Conservation (phyloP, 2,797 vertebrate genomes). For the Mormyrus proboscirostris region DNA sequence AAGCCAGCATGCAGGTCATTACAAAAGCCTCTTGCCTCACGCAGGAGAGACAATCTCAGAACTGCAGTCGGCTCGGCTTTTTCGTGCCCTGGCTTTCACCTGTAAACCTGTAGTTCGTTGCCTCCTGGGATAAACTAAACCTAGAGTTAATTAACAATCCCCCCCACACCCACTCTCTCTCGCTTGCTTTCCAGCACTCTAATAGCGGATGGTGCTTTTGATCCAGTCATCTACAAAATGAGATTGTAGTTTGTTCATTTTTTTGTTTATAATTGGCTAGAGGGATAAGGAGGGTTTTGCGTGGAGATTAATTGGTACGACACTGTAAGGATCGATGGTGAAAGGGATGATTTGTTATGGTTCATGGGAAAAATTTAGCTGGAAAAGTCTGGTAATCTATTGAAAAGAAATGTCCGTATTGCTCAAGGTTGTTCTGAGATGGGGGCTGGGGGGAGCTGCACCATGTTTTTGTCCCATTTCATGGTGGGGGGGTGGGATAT, state of each 20-base stretch:
- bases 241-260: neutral
- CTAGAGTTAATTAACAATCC: neutral
- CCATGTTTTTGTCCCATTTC: neutral
- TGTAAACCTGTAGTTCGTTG: neutral
- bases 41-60: conserved; percentile 19
- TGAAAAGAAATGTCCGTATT: neutral
- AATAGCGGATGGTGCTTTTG: neutral
- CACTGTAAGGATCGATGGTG: neutral
- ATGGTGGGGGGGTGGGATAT: neutral
- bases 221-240: neutral
- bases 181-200: neutral
- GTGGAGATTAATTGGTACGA: neutral
- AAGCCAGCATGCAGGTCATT: neutral
- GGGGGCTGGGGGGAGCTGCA: neutral
- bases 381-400: neutral
- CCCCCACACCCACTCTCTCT: neutral
- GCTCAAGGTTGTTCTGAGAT: neutral
- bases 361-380: neutral
- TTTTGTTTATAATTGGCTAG: neutral
- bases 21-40: neutral
- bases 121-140: neutral
- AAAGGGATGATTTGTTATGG: conserved; percentile 5
- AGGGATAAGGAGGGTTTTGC: neutral
- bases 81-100: neutral
- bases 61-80: neutral